Evolutionary conservation across 2,888 invertebrate species (phyloP), one percentile per base, ranked within the genome.

Genomic region (Abrostola tripartita): DNA sequence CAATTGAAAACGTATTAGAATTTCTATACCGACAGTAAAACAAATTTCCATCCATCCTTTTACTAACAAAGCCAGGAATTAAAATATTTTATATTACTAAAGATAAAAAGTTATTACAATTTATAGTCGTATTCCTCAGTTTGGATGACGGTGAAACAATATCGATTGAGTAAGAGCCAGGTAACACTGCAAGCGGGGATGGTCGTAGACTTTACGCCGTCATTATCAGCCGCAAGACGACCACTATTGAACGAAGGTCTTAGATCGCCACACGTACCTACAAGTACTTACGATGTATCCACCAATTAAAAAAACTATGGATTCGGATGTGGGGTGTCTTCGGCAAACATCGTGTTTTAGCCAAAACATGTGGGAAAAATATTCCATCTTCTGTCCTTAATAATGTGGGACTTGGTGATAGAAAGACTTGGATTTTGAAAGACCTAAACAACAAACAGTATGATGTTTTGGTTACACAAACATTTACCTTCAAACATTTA

Each of bases 71-170:
- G 41, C 14, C 7, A 51, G 51, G 38, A 55, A 54, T 65, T 60
- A 49, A 59, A 61, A 14, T 9, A 52, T 56, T 53, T 61, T 61
- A 61, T 57, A 47, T 65, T 41, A 35, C 12, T 38, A n/a, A 58
- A 61, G 41, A 66, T 61, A 64, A 64, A 73, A 71, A 71, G 53
- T 57, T 64, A 71, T 66, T 59, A 57, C 5, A 64, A 67, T 65
- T 66, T 76, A 55, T 50, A 57, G 44, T 53, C 51, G 38, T 53
- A 35, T 54, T 58, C 37, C 35, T 52, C 12, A 50, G 57, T 60
- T 53, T 36, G 50, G 52, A 53, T 44, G 41, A 60, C 57, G 47
- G 10, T 54, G 42, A 59, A 59, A 62, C 41, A 60, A 42, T 64
- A 60, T 61, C 14, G 54, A 63, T 42, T 41, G 38, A 40, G 44